phyloP scores from a whole-genome alignment of 2,888 invertebrate genomes.

The Lithophane leautieri region DNA sequence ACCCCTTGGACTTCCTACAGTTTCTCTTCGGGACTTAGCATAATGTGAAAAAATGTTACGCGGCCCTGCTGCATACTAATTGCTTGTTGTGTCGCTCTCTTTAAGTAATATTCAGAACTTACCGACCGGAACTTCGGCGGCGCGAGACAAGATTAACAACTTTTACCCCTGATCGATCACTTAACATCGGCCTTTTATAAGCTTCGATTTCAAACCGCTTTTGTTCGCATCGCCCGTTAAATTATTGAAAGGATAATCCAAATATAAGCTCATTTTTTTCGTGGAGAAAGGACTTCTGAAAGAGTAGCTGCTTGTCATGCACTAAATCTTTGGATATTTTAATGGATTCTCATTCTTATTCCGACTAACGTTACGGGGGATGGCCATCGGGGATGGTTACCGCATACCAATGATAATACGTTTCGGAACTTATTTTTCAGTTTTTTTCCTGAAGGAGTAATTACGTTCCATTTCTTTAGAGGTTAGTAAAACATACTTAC shows the following conservation, averaged over 20 bases:
- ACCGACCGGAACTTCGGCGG: constrained; percentile 81
- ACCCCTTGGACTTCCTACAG: constrained; percentile 82
- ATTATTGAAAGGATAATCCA: constrained; percentile 67
- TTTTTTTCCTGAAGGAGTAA: constrained; percentile 41
- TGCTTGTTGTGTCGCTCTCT: constrained; percentile 87
- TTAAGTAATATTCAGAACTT: constrained; percentile 83
- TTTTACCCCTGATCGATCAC: constrained; percentile 87
- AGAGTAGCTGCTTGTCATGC: constrained; percentile 81
- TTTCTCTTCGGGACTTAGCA: constrained; percentile 88
- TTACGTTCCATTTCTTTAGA: constrained; percentile 43
- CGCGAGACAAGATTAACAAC: constrained; percentile 87
- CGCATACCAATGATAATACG: constrained; percentile 79
- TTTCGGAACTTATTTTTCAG: constrained; percentile 61
- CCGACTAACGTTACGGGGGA: constrained; percentile 79
- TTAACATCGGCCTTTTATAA: constrained; percentile 82
- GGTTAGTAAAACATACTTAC: constrained; percentile 50
- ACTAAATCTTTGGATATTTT: constrained; percentile 82
- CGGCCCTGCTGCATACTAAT: constrained; percentile 89
- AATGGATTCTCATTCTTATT: constrained; percentile 87
- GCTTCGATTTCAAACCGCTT: constrained; percentile 78
- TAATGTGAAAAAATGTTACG: constrained; percentile 90
- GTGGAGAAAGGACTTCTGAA: constrained; percentile 69
- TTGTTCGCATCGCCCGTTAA: constrained; percentile 69
- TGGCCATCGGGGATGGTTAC: constrained; percentile 76
- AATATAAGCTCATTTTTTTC: constrained; percentile 74